phyloP scores from a whole-genome alignment of 2,888 invertebrate genomes.

The Xestia sexstrigata region DNA sequence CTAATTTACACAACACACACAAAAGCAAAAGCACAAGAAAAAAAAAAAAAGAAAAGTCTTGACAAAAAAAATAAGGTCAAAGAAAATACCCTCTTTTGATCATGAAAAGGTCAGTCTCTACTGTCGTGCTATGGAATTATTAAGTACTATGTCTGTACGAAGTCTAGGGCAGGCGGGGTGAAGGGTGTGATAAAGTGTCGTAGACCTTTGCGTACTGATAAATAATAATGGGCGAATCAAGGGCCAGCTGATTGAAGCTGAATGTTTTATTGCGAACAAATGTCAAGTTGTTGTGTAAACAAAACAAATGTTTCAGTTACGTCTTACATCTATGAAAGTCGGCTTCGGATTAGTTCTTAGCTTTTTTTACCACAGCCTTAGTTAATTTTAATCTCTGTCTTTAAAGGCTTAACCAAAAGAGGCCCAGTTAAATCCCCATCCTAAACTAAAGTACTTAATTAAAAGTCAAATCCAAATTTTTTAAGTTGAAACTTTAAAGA shows the following conservation, averaged over 20 bases:
- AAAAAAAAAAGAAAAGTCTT: too few relatives aligned
- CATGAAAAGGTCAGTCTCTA: not conserved
- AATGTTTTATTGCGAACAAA: conserved; percentile 3
- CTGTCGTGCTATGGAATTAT: not conserved
- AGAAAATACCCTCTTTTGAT: too few relatives aligned
- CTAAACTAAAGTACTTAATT: not conserved
- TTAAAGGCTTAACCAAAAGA: not conserved
- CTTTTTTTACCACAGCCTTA: not conserved
- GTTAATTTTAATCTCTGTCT: not conserved
- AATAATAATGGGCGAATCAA: conserved; percentile 24
- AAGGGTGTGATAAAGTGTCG: conserved; percentile 56
- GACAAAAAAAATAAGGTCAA: too few relatives aligned
- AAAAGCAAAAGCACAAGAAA: too few relatives aligned
- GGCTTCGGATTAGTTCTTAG: not conserved
- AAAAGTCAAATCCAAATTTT: not conserved
- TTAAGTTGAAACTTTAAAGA: not conserved
- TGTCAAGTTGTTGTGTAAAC: not conserved
- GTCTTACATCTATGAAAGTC: not conserved
- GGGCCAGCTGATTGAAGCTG: conserved; percentile 7
- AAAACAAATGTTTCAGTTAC: not conserved
- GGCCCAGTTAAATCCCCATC: not conserved
- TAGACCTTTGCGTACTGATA: conserved; percentile 56
- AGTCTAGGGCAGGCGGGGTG: conserved; percentile 4
- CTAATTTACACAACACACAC: too few relatives aligned
- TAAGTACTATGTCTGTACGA: not conserved